phyloP scores from a whole-genome alignment of 1,140 invertebrate species.

The Drosophila ficusphila region DNA sequence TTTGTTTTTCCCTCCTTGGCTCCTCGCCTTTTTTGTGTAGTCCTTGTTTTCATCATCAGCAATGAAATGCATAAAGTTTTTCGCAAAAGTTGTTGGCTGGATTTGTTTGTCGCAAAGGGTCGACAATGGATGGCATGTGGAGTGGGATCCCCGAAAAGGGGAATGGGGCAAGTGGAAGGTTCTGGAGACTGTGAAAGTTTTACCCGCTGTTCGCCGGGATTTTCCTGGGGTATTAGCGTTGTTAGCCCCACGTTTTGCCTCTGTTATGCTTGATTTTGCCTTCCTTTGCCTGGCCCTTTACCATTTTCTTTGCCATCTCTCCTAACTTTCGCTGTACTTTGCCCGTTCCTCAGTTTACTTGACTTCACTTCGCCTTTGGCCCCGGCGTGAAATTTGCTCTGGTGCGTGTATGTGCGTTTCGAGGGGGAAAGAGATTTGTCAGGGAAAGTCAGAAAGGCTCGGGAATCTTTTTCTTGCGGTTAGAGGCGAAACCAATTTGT shows the following conservation, averaged over 20 bases:
- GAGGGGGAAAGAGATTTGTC: conserved; percentile 32
- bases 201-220: conserved; percentile 65
- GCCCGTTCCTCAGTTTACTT: conserved; percentile 17
- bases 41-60: conserved; percentile 69
- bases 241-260: conserved; percentile 69
- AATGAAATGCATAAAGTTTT: conserved; percentile 81
- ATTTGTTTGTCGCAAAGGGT: conserved; percentile 80
- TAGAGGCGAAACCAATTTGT: conserved; percentile 81
- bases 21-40: conserved; percentile 2
- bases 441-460: conserved; percentile 48
- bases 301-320: not conserved
- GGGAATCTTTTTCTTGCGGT: conserved; percentile 60
- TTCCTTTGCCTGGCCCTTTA: conserved; percentile 1
- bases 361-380: conserved; percentile 45
- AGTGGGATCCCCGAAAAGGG: conserved; percentile 2
- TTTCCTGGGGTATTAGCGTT: conserved; percentile 75
- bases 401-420: conserved; percentile 24
- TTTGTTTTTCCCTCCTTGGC: conserved; percentile 15
- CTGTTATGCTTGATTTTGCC: conserved; percentile 75
- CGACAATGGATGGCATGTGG: conserved; percentile 20
- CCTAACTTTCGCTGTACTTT: conserved; percentile 6
- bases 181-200: conserved; percentile 62
- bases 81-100: conserved; percentile 74
- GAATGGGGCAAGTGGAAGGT: conserved; percentile 1
- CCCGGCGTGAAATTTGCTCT: conserved; percentile 44